phyloP scores from a whole-genome alignment of 2,797 vertebrate species.

The Telmatherina bonti region DNA sequence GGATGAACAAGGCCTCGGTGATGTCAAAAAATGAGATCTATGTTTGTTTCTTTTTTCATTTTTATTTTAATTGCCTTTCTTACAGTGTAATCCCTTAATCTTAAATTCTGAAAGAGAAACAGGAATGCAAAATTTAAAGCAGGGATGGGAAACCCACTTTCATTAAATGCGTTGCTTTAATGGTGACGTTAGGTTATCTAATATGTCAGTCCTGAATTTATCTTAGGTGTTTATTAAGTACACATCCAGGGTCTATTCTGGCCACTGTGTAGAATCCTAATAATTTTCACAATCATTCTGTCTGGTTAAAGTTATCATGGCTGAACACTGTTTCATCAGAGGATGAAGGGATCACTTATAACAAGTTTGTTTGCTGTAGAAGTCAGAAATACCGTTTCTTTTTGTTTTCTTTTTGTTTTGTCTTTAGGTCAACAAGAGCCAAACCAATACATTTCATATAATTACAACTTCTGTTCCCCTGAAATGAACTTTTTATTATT shows the following conservation, averaged over 20 bases:
- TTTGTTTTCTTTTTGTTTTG: neutral
- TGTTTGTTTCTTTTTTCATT: neutral
- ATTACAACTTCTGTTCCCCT: neutral
- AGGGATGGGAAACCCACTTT: neutral
- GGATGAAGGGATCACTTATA: neutral
- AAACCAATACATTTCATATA: no score
- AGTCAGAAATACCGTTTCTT: neutral
- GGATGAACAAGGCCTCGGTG: constrained; percentile 23
- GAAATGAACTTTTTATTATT: neutral
- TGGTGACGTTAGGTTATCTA: neutral
- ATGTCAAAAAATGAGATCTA: constrained; percentile 20
- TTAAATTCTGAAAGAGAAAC: neutral
- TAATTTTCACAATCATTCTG: neutral
- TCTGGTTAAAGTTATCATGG: neutral
- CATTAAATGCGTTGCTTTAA: neutral
- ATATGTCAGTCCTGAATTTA: neutral
- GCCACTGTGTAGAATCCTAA: neutral
- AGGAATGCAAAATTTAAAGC: neutral
- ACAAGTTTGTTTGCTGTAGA: neutral
- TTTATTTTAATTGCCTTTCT: constrained; percentile 20
- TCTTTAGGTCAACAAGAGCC: no score
- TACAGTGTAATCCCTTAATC: neutral
- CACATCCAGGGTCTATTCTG: neutral
- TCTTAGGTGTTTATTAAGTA: neutral
- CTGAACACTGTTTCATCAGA: neutral